Base-by-base conservation (phyloP, 2,888 invertebrate species). In the Tolmerus cingulatus region DNA sequence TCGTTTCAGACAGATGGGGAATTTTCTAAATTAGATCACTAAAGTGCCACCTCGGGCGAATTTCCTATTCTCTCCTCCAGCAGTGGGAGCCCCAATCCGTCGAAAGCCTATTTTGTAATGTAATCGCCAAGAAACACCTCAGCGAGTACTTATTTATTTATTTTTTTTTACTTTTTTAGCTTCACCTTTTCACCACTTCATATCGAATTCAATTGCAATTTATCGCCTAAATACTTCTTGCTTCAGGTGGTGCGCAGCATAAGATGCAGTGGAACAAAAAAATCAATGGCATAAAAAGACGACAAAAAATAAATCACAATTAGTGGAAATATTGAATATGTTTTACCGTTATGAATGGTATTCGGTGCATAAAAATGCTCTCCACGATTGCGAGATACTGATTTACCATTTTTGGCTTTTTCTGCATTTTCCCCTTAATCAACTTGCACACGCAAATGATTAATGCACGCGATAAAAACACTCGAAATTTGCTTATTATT, bases 391-490 rank as follows among this genome's bases (percentile, higher is more conserved):
- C 12, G 43, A 85, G n/a, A 2, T 23, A 23, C 27, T 66, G 66
- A 66, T 23, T 66, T 23, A 12, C 66, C 66, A 27, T 66, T 66
- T 57, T 57, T n/a, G n/a, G 8, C 23, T 57, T 57, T 23, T 66
- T 66, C 66, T 27, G 12, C 12, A 19, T 66, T 66, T 57, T 66
- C 66, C 51, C 34, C 37, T 82, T 30, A 57, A 57, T 82, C 34
- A 82, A 82, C 66, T 34, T 51, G 82, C 66, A 82, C 66, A 66
- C 82, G 82, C 82, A 82, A 82, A 82, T 82, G 82, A 82, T 82
- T 82, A 82, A 82, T 82, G 82, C 82, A 82, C 57, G 82, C 37
- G 66, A 82, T 82, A 82, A 82, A 82, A 82, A 82, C 79, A 27
- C 16, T 79, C 16, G 30, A 79, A 76, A 76, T 66, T 66, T 66